A percentile compares a stretch with the other conserved stretches of the same genome.
phyloP scores from a whole-genome alignment of 2,797 vertebrate genomes.

The Chloroceryle amazona region DNA sequence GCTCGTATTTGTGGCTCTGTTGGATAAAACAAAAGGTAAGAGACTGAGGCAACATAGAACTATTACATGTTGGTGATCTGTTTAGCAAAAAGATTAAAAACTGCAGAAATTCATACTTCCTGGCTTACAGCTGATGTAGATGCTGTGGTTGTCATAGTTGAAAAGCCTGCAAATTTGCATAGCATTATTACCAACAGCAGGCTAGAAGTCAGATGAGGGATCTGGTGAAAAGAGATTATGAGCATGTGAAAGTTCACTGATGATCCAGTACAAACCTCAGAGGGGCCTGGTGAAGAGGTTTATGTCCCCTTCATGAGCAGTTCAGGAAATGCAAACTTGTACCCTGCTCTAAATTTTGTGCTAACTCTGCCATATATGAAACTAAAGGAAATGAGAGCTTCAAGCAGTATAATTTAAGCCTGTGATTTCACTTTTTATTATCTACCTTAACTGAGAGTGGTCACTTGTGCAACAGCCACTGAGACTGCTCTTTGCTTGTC shows the following conservation, averaged over 20 bases:
- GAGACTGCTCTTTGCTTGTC: neutral
- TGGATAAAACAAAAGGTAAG: neutral
- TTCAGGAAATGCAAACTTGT: neutral
- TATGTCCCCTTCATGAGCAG: neutral
- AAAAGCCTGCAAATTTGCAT: neutral
- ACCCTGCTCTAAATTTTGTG: neutral
- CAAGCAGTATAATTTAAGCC: neutral
- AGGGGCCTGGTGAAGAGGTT: neutral
- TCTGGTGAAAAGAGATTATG: neutral
- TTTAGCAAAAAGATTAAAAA: neutral
- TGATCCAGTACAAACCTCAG: neutral
- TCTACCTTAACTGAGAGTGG: neutral
- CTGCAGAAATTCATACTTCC: neutral
- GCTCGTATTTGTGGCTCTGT: neutral
- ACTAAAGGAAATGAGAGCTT: neutral
- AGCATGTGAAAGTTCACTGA: neutral
- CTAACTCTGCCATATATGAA: neutral
- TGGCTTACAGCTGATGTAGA: neutral
- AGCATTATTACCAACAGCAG: neutral
- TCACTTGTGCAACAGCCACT: neutral
- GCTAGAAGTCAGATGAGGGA: neutral
- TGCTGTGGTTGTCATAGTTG: neutral
- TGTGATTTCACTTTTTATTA: neutral
- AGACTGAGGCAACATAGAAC: neutral
- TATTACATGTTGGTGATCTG: neutral